These are phyloP conservation scores for Pammene aurita DNA, from an alignment of 2,888 invertebrate genomes.

Conservation along the genomic window DNA sequence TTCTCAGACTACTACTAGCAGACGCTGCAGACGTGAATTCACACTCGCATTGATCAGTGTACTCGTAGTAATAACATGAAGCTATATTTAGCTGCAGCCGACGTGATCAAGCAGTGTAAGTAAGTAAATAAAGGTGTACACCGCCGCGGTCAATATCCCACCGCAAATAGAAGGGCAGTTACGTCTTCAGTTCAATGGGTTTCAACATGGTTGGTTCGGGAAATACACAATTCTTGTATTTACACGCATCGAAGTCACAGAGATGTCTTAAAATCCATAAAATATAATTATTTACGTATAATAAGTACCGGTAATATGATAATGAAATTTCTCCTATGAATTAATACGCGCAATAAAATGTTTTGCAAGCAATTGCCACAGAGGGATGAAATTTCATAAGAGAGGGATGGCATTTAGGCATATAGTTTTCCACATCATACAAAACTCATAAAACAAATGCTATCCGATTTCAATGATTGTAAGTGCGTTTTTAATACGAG, in stretches of 20 bases:
- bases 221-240: constrained; percentile 1
- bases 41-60: constrained; percentile 23
- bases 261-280: not conserved
- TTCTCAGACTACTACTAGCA: constrained; percentile 11
- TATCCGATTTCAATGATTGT: too few species aligned
- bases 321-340: too few species aligned
- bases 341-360: too few species aligned
- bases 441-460: too few species aligned
- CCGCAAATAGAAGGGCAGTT: constrained; percentile 67
- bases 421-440: too few species aligned
- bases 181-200: constrained; percentile 15
- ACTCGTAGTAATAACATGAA: constrained; percentile 41
- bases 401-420: too few species aligned
- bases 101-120: constrained; percentile 54
- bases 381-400: too few species aligned
- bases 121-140: constrained; percentile 73
- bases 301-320: not conserved
- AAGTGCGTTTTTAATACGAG: too few species aligned
- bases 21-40: constrained; percentile 21
- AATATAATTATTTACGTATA: not conserved
- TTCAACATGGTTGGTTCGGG: not conserved
- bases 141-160: constrained; percentile 73
- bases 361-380: too few species aligned
- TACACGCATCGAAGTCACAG: not conserved
- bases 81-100: constrained; percentile 69